phyloP scores from a whole-genome alignment of 2,888 invertebrate species.

The Chironomus riparius region DNA sequence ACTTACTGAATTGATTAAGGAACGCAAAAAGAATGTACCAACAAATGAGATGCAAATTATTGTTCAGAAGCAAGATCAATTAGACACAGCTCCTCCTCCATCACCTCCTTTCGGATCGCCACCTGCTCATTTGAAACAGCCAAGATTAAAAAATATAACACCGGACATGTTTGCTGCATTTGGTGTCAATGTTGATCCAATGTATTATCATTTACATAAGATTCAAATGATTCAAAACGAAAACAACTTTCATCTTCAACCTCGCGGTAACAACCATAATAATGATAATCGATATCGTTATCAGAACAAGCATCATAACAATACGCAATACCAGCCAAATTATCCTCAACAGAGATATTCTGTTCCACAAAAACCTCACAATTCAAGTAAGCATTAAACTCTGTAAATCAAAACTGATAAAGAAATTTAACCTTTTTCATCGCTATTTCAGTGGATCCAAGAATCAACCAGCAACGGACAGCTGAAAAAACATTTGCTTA shows the following conservation, averaged over 20 bases:
- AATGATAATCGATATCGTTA: slow-evolving; percentile 5
- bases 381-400: background rate
- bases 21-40: background rate
- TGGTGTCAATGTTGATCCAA: slow-evolving; percentile 9
- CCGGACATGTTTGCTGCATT: slow-evolving; percentile 16
- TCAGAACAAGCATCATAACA: background rate
- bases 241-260: background rate
- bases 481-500: slow-evolving; percentile 9
- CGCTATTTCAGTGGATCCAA: background rate
- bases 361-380: background rate
- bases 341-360: background rate
- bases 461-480: slow-evolving; percentile 8
- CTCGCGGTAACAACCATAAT: background rate
- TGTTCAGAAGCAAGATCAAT: background rate
- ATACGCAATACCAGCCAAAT: background rate
- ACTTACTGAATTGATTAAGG: background rate
- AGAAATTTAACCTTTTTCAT: background rate
- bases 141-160: background rate
- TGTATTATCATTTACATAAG: slow-evolving; percentile 2
- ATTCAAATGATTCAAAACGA: background rate
- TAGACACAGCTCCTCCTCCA: background rate
- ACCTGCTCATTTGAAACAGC: background rate
- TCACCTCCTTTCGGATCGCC: background rate
- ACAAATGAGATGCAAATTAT: background rate
- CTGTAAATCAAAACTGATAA: background rate